phyloP scores from a whole-genome alignment of 2,113 vertebrate genomes.

The Lanius ludovicianus region DNA sequence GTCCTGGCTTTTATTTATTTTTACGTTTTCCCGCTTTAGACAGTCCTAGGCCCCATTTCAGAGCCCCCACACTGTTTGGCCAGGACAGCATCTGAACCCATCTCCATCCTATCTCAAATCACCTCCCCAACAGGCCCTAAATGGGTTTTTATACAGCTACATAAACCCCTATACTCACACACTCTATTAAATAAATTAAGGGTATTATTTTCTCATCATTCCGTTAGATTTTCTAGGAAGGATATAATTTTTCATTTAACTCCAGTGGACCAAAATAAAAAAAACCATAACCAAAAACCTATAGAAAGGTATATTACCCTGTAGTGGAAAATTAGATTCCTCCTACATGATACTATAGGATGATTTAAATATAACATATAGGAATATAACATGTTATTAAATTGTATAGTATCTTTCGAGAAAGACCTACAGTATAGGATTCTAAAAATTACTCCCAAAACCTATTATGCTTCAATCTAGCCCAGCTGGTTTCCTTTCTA shows the following conservation, averaged over 20 bases:
- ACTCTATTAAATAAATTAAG: conserved; percentile 10
- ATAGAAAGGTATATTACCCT: conserved; percentile 8
- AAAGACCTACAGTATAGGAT: conserved; percentile 23
- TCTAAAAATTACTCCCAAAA: conserved; percentile 32
- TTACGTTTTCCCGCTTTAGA: neutral
- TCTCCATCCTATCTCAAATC: neutral
- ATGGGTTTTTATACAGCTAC: neutral
- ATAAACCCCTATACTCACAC: neutral
- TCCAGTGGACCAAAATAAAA: neutral
- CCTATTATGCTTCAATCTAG: neutral
- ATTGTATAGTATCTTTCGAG: conserved; percentile 40
- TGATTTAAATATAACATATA: conserved; percentile 25
- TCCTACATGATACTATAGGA: conserved; percentile 43
- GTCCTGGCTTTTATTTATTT: neutral
- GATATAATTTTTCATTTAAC: conserved; percentile 48
- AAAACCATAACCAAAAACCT: neutral
- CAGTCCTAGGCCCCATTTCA: neutral
- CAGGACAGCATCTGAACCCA: neutral
- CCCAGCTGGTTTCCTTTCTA: conserved; percentile 35
- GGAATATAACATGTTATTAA: conserved; percentile 32
- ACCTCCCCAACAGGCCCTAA: neutral
- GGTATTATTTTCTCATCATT: conserved; percentile 42
- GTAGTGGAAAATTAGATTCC: conserved; percentile 42
- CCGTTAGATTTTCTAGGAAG: conserved; percentile 9
- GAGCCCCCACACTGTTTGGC: neutral